These are phyloP conservation scores for Pantherophis guttatus DNA, from an alignment of 2,113 vertebrate genomes.

Conservation along the genomic window DNA sequence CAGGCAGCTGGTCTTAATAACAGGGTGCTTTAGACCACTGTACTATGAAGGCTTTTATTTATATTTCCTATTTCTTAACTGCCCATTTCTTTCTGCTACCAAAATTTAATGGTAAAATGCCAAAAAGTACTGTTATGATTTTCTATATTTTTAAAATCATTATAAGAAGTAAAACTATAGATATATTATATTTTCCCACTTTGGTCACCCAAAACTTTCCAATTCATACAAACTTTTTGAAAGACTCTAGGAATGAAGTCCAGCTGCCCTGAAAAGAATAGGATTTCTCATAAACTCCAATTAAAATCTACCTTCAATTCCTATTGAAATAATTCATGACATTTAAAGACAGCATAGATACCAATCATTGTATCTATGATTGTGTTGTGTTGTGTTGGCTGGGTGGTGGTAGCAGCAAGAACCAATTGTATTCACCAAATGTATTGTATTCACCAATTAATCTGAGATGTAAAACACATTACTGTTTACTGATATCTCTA, in stretches of 20 bases:
- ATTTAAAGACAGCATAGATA: not conserved
- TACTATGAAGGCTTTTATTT: too few relatives aligned
- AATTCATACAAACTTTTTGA: not conserved
- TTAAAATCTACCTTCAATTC: not conserved
- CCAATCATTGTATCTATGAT: not conserved
- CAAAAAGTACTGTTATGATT: not conserved
- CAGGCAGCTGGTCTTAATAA: too few relatives aligned
- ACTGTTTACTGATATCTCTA: not conserved
- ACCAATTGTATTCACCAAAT: not conserved
- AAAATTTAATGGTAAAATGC: not conserved
- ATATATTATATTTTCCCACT: not conserved
- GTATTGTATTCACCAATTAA: not conserved
- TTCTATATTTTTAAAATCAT: not conserved
- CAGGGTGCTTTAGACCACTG: too few relatives aligned
- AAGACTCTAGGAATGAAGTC: not conserved
- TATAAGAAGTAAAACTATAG: not conserved
- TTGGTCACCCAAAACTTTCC: not conserved
- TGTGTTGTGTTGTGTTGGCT: too few relatives aligned
- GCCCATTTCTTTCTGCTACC: not conserved
- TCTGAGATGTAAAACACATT: not conserved
- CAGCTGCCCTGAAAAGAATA: not conserved
- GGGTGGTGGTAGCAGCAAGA: not conserved
- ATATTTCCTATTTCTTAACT: not conserved
- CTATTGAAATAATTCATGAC: conserved; percentile 6
- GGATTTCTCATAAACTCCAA: not conserved